Evolutionary conservation across 2,113 vertebrate species (phyloP).

Genomic region (Cynopterus brachyotis): DNA sequence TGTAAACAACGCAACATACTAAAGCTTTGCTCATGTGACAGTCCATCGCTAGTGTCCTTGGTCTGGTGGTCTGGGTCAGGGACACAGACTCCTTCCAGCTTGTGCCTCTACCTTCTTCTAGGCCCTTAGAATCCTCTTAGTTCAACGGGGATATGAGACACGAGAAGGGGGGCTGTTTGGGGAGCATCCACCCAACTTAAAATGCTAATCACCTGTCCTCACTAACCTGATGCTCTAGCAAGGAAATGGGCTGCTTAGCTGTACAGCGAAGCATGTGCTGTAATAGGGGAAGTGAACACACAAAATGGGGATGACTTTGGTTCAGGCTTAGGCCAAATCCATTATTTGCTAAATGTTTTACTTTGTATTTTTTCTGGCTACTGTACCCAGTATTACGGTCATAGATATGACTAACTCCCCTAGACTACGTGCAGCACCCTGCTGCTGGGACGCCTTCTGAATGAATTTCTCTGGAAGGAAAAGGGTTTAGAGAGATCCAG

Average conservation of each 20-base stretch:
- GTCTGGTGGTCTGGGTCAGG: neutral
- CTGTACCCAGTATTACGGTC: neutral
- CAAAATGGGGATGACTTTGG: rapidly evolving
- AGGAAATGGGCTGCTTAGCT: neutral
- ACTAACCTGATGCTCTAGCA: neutral
- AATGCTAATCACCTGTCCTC: neutral
- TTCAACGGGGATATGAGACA: neutral
- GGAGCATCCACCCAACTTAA: neutral
- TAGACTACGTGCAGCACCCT: neutral
- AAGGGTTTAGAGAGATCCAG: neutral
- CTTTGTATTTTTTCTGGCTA: neutral
- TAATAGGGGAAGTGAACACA: no score
- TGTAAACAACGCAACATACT: neutral
- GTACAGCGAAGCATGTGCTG: neutral
- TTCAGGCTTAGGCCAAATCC: neutral
- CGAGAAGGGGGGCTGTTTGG: neutral
- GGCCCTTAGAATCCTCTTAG: neutral
- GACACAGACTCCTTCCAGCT: neutral
- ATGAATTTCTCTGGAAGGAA: neutral
- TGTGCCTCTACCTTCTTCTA: neutral
- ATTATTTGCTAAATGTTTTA: neutral
- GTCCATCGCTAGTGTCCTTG: neutral
- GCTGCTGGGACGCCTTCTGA: neutral
- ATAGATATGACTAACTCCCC: neutral
- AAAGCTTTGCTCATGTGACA: neutral